A percentile compares a stretch with the other conserved stretches of the same genome.
Conservation (phyloP, 1,140 invertebrate species). For the Drosophila punjabiensis region DNA sequence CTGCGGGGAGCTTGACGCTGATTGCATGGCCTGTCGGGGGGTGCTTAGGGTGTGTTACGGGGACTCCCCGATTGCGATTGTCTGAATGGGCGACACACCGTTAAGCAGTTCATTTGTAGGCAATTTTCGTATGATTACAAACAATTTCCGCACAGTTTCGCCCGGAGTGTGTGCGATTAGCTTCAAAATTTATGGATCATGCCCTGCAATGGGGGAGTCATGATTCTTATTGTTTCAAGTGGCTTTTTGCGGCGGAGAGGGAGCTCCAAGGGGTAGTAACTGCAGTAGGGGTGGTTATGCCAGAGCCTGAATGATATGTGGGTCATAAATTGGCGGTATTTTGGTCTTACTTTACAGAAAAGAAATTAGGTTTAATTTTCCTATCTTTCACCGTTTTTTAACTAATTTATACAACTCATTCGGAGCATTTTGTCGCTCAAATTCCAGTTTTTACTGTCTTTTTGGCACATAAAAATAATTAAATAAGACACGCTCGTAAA, state of each 20-base stretch:
- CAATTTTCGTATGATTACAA: slow-evolving; percentile 78
- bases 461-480: slow-evolving; percentile 71
- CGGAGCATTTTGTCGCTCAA: slow-evolving; percentile 21
- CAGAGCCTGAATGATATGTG: slow-evolving; percentile 41
- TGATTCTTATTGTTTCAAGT: slow-evolving; percentile 71
- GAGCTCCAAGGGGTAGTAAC: neutral
- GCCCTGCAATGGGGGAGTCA: slow-evolving; percentile 38
- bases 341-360: neutral
- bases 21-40: slow-evolving; percentile 2
- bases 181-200: slow-evolving; percentile 68
- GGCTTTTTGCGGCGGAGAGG: slow-evolving; percentile 6
- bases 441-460: slow-evolving; percentile 52
- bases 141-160: slow-evolving; percentile 55
- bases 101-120: slow-evolving; percentile 83
- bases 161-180: slow-evolving; percentile 64
- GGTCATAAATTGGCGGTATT: slow-evolving; percentile 49
- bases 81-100: slow-evolving; percentile 73
- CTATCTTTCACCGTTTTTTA: slow-evolving; percentile 28
- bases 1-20: slow-evolving; percentile 10
- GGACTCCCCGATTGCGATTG: slow-evolving; percentile 40
- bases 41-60: neutral
- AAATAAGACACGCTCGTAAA: slow-evolving; percentile 73
- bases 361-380: slow-evolving; percentile 6
- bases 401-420: slow-evolving; percentile 61
- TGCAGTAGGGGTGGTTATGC: neutral